Base-by-base conservation (phyloP, 2,888 invertebrate genomes). In the Caenorhabditis uteleia region DNA sequence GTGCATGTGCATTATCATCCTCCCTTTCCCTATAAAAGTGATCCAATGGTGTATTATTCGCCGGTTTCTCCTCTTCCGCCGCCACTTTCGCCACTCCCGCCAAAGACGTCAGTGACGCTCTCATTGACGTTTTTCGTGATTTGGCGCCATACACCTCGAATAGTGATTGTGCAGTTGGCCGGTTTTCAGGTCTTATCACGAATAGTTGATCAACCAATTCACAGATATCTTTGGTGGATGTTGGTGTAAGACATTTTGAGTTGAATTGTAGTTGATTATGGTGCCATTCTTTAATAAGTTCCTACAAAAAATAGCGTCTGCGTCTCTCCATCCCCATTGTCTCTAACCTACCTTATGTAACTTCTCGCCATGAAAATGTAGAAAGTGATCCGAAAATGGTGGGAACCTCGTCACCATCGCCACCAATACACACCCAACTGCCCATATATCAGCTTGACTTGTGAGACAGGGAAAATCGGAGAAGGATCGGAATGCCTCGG, bases 401-500 rank as follows among this genome's bases (percentile, higher is more conserved):
- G 68, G 62, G 36, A 50, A 62, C 12, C 69, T 50, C 7, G 74
- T 75, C 27, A 74, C 54, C 75, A 75, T 75, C 5, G 67, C 60
- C 2, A 74, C 74, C 0, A 75, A 48, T 5, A 67, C 58, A 60
- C 74, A 75, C 8, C 74, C 75, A 8, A 64, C 54, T 1, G 57
- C 34, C 70, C 70, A 73, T 23, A 73, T 60, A 38, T 73, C 73
- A 3, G 69, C 51, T 18, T 62, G 45, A 8, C 59, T 39, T 16
- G 70, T 59, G 4, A 62, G 29, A 18, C 57, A 61, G 10, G 54
- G 62, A 31, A 67, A 61, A 8, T 48, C 47, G 8, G 56, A 38
- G 25, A 43, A 51, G n/a, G 53, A 42, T 3, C 48, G 31, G 42
- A 70, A 58, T 0, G 67, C 64, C 54, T 73, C 73, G 10, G 73